Percentiles rank a stretch among this genome's conserved stretches.
Evolutionary conservation across 2,888 invertebrate genomes (phyloP).

Genomic region (Tuberolachnus salignus): DNA sequence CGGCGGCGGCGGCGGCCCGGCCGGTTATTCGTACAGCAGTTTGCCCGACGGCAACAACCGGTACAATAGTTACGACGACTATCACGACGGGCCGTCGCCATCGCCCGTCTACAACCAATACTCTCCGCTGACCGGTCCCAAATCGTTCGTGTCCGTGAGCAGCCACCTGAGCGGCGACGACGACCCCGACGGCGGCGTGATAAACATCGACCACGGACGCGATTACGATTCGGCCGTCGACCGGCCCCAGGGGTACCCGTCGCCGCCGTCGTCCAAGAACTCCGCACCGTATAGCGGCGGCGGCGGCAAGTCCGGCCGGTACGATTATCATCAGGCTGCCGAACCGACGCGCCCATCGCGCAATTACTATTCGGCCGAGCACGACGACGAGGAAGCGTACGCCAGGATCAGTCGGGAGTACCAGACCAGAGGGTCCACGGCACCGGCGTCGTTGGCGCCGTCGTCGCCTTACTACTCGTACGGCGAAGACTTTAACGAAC

Average conservation of each 20-base stretch:
- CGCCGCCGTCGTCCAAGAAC: not conserved
- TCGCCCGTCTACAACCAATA: not conserved
- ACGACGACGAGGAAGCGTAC: constrained; percentile 51
- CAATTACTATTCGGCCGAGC: constrained; percentile 36
- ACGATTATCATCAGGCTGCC: not conserved
- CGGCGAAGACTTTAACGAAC: constrained; percentile 17
- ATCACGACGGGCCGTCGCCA: not conserved
- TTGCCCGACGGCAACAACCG: constrained; percentile 57
- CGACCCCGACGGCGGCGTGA: not conserved
- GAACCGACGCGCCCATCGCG: constrained; percentile 41
- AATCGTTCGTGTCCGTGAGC: constrained; percentile 41
- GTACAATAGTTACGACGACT: constrained; percentile 5
- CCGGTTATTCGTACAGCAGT: constrained; percentile 60
- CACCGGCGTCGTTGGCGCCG: not conserved
- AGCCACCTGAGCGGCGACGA: constrained; percentile 30
- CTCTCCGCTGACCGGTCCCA: not conserved
- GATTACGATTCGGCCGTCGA: not conserved
- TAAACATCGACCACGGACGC: constrained; percentile 7
- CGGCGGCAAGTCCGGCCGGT: not conserved
- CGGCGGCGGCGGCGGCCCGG: not conserved
- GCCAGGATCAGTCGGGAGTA: constrained; percentile 3
- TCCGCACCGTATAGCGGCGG: no score
- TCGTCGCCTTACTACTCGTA: not conserved
- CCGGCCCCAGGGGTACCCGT: not conserved
- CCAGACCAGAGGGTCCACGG: not conserved